phyloP scores from a whole-genome alignment of 2,888 invertebrate genomes.

The Synanthedon myopaeformis region DNA sequence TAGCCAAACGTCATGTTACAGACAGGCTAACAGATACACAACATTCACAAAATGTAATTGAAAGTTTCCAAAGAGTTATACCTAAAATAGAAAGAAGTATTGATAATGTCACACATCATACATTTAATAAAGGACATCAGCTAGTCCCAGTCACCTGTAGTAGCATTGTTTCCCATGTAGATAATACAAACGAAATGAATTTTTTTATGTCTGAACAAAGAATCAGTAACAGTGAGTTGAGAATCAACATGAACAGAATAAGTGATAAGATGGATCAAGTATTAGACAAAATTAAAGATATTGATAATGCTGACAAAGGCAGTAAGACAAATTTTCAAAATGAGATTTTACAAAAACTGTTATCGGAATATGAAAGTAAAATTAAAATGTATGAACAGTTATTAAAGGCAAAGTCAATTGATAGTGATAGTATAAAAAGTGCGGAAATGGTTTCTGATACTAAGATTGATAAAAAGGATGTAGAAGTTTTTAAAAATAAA shows the following conservation, averaged over 20 bases:
- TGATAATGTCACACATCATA: conserved; percentile 13
- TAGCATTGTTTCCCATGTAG: conserved; percentile 13
- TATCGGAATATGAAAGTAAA: conserved; percentile 54
- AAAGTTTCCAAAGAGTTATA: conserved; percentile 14
- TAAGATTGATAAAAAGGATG: conserved; percentile 5
- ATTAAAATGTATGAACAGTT: conserved; percentile 48
- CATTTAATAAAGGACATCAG: conserved; percentile 21
- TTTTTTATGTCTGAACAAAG: conserved; percentile 49
- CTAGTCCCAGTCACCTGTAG: conserved; percentile 31
- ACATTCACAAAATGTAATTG: conserved; percentile 12
- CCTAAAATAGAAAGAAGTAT: conserved; percentile 13
- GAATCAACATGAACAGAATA: conserved; percentile 49
- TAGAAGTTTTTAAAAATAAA: conserved; percentile 14
- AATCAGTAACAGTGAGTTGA: conserved; percentile 47
- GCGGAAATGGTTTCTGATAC: not conserved
- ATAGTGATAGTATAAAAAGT: conserved; percentile 10
- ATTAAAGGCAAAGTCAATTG: conserved; percentile 22
- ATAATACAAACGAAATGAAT: conserved; percentile 25
- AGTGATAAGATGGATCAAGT: conserved; percentile 46
- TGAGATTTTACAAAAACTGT: conserved; percentile 39
- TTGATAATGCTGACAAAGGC: conserved; percentile 17
- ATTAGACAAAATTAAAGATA: conserved; percentile 28
- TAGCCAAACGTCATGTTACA: conserved; percentile 19
- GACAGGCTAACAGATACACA: conserved; percentile 22
- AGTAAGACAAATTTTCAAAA: conserved; percentile 21